These are phyloP conservation scores for Pogoniulus pusillus DNA, from an alignment of 2,797 vertebrate genomes.

Conservation along the genomic window DNA sequence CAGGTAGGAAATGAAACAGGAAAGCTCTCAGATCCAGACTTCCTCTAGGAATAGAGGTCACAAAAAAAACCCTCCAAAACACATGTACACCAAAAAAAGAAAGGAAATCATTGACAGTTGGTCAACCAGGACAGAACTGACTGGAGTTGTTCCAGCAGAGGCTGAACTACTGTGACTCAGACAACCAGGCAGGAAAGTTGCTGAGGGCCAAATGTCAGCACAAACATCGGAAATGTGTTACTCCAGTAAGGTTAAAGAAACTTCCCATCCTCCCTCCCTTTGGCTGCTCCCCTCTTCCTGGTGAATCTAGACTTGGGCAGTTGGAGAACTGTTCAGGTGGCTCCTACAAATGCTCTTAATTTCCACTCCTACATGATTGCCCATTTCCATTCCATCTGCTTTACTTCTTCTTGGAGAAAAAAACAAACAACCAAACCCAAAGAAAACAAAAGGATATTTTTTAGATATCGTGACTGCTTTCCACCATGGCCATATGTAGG, in stretches of 20 bases:
- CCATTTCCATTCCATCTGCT: neutral
- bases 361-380: neutral
- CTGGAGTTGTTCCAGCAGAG: neutral
- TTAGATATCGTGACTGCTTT: neutral
- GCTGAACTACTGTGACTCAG: neutral
- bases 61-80: neutral
- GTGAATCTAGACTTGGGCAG: neutral
- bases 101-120: conserved; percentile 32
- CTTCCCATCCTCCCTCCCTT: neutral
- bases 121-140: conserved; percentile 16
- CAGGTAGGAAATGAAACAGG: conserved; percentile 61
- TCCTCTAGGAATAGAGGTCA: conserved; percentile 15
- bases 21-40: conserved; percentile 51
- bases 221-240: conserved; percentile 18
- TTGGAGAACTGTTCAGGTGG: neutral
- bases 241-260: neutral
- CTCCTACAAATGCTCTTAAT: neutral
- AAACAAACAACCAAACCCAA: no score
- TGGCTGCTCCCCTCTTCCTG: neutral
- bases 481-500: neutral
- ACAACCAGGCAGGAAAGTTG: conserved; percentile 15
- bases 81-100: neutral
- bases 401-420: neutral
- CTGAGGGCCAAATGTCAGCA: conserved; percentile 23
- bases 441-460: neutral